Conservation (phyloP, 2,888 invertebrate species). For the Neoaliturus tenellus region DNA sequence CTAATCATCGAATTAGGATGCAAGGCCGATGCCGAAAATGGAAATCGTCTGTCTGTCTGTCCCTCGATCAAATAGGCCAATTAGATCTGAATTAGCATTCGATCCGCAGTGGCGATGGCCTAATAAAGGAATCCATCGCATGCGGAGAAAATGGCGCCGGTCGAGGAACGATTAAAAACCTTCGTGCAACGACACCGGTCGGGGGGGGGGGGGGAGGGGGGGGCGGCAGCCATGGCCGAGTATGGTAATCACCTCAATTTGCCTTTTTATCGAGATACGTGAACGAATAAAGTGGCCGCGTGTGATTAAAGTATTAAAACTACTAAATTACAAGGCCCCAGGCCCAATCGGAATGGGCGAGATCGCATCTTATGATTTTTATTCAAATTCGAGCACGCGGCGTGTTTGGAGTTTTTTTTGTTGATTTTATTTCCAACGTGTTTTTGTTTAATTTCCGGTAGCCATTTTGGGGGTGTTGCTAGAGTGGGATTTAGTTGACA, state of each 20-base stretch:
- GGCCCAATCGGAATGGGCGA: slow-evolving; percentile 26
- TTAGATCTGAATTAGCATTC: slow-evolving; percentile 8
- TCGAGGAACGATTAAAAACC: slow-evolving; percentile 28
- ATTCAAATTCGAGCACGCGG: slow-evolving; percentile 36
- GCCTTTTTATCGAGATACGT: slow-evolving; percentile 43
- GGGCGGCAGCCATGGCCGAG: background rate
- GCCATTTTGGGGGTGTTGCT: background rate
- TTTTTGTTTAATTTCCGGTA: slow-evolving; percentile 17
- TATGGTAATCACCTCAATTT: slow-evolving; percentile 33
- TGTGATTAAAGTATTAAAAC: slow-evolving; percentile 41
- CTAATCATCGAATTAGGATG: slow-evolving; percentile 36
- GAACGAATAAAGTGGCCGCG: slow-evolving; percentile 33
- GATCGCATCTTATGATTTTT: slow-evolving; percentile 35
- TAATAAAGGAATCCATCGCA: slow-evolving; percentile 42
- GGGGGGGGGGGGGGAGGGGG: slow-evolving; percentile 18
- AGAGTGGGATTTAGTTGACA: background rate
- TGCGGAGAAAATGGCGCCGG: slow-evolving; percentile 37
- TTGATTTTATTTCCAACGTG: slow-evolving; percentile 22
- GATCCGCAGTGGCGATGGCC: slow-evolving; percentile 15
- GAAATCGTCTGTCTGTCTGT: slow-evolving; percentile 1
- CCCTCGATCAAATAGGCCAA: slow-evolving; percentile 35
- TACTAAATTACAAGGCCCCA: slow-evolving; percentile 23
- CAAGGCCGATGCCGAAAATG: slow-evolving; percentile 38
- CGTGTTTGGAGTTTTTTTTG: background rate
- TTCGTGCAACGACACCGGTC: slow-evolving; percentile 19